Conservation (phyloP, 1,140 invertebrate species). For the Drosophila pandora region DNA sequence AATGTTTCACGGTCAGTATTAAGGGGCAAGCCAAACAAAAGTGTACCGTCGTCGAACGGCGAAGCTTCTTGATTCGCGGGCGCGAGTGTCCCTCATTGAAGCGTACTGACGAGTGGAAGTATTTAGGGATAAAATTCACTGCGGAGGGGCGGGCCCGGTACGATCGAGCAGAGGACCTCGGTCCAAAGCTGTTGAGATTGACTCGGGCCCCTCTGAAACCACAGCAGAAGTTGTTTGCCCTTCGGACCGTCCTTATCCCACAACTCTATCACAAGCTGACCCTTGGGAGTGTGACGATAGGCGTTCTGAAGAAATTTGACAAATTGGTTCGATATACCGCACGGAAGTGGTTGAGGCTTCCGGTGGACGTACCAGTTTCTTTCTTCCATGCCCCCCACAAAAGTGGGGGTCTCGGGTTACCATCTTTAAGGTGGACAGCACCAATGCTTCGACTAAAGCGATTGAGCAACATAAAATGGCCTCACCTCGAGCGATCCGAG, state of each 20-base stretch:
- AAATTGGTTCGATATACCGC: no score
- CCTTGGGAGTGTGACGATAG: no score
- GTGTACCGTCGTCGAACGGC: not conserved
- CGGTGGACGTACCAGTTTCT: no score
- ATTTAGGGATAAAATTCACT: slow-evolving; percentile 3
- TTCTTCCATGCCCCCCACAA: no score
- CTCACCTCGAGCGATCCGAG: no score
- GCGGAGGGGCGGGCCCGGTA: not conserved
- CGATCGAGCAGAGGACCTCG: not conserved
- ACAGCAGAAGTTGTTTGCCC: slow-evolving; percentile 13
- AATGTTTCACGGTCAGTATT: not conserved
- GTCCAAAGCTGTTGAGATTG: not conserved
- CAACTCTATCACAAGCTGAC: no score
- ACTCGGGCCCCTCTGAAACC: slow-evolving; percentile 1
- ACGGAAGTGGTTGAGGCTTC: no score
- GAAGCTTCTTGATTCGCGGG: not conserved
- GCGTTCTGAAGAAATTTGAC: no score
- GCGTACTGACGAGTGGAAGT: slow-evolving; percentile 12
- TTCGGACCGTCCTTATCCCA: not conserved
- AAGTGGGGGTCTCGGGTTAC: no score
- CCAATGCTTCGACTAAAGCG: no score
- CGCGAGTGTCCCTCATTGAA: not conserved
- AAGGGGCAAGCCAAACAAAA: not conserved
- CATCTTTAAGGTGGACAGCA: no score
- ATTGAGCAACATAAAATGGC: no score